phyloP scores from a whole-genome alignment of 2,797 vertebrate genomes.

The Rhynchotus rufescens region DNA sequence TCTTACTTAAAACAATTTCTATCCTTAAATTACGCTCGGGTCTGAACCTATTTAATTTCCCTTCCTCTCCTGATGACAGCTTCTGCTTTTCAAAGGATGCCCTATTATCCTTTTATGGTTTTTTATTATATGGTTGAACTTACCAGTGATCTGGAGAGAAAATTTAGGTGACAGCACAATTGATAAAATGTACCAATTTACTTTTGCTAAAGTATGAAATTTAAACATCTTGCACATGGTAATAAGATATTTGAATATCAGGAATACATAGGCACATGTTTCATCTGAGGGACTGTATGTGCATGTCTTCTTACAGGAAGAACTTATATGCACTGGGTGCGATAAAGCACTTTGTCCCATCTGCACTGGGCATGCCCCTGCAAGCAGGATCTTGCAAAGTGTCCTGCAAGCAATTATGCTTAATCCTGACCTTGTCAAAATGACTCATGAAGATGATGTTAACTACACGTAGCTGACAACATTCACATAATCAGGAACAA shows the following conservation, averaged over 20 bases:
- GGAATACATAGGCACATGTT: neutral
- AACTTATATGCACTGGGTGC: too few species aligned
- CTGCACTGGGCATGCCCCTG: neutral
- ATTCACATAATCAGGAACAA: neutral
- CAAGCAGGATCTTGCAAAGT: neutral
- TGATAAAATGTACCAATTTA: too few species aligned
- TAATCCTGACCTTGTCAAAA: constrained; percentile 1
- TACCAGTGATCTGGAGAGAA: neutral
- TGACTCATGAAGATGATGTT: constrained; percentile 25
- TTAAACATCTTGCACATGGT: neutral
- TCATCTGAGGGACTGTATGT: neutral
- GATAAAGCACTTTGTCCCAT: neutral
- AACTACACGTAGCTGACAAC: neutral
- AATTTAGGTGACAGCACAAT: neutral
- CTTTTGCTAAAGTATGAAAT: neutral
- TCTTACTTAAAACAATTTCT: neutral
- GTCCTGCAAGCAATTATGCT: neutral
- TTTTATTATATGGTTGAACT: neutral
- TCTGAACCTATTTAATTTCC: neutral
- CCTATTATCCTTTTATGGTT: neutral
- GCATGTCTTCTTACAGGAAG: neutral
- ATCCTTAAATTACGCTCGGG: neutral
- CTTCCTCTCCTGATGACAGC: neutral
- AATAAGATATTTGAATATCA: too few species aligned
- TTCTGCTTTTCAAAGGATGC: neutral